Base-by-base conservation (phyloP, 1,140 invertebrate genomes). In the Drosophila pseudoobscura region DNA sequence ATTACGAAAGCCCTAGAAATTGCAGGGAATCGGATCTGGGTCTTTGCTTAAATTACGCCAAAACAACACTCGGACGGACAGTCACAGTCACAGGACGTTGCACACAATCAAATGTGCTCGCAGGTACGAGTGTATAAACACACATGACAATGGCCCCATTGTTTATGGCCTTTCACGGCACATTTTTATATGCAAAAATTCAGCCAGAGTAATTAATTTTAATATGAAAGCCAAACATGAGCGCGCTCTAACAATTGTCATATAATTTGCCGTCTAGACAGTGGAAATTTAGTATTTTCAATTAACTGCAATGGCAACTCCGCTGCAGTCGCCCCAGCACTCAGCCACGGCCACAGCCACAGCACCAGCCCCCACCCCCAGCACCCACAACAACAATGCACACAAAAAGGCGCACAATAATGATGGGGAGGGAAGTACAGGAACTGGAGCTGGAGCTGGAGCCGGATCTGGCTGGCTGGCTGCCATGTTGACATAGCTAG, bases 251-350 rank as follows among this genome's bases (percentile, higher is more conserved):
- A 90, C 89, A 90, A 90, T 90, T 90, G 89, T 90, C 89, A 90
- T 90, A 90, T 90, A 90, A 90, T 90, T 90, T 90, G 79, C 89
- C 85, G 89, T 90, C 89, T 90, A 90, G 89, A 90, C 89, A 78
- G 82, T 82, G 78, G 65, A 90, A 90, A 90, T 90, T 90, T 90
- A 90, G 89, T 90, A 90, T 90, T 90, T 90, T 90, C 89, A 90
- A 90, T 90, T 90, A 90, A 90, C 89, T 90, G 84, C 83, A 87
- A 75, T 76, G 63, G 66, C 83, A 70, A 77, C 71, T 54, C 55
- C 45, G 54, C 74, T 63, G 45, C 59, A 53, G 26, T 20, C 41
- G 24, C 46, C 26, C 50, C 61, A 20, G 13, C 47, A 8, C 20
- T 5, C 24, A 26, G 5, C 24, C 24, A 5, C 4, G 24, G 24